Conservation (phyloP, 1,140 invertebrate genomes). For the Eurosta solidaginis region DNA sequence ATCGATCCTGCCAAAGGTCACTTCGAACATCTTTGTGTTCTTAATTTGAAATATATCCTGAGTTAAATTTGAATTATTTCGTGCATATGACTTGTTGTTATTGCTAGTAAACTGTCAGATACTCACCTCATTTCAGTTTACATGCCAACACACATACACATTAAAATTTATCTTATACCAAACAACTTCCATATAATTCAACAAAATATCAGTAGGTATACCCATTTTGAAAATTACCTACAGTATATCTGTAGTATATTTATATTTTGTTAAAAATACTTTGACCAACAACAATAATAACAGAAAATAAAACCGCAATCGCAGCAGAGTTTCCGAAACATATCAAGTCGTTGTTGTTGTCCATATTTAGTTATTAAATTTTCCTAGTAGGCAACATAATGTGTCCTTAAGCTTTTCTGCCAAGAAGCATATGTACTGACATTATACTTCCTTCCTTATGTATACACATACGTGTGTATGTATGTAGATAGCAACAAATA, state of each 20-base stretch:
- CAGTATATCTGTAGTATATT: too few relatives aligned
- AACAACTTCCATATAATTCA: too few relatives aligned
- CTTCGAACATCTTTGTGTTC: too few relatives aligned
- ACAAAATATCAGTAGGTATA: too few relatives aligned
- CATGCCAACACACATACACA: neutral
- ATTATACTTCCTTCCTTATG: neutral
- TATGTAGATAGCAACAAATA: neutral
- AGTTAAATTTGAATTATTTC: neutral
- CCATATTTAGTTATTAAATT: neutral
- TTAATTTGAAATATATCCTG: too few relatives aligned
- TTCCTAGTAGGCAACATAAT: neutral
- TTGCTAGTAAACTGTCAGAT: neutral
- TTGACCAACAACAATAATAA: neutral
- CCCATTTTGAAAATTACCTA: too few relatives aligned
- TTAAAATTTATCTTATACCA: neutral
- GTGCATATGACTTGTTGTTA: neutral
- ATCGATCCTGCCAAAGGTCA: too few relatives aligned
- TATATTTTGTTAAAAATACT: neutral
- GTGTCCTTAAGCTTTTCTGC: neutral
- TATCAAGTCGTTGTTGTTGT: neutral
- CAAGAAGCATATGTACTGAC: neutral
- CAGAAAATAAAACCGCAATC: neutral
- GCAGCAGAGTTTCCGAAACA: neutral
- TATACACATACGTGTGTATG: neutral
- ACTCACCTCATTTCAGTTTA: neutral